Conservation (phyloP, 2,888 invertebrate species). For the Myopa testacea region DNA sequence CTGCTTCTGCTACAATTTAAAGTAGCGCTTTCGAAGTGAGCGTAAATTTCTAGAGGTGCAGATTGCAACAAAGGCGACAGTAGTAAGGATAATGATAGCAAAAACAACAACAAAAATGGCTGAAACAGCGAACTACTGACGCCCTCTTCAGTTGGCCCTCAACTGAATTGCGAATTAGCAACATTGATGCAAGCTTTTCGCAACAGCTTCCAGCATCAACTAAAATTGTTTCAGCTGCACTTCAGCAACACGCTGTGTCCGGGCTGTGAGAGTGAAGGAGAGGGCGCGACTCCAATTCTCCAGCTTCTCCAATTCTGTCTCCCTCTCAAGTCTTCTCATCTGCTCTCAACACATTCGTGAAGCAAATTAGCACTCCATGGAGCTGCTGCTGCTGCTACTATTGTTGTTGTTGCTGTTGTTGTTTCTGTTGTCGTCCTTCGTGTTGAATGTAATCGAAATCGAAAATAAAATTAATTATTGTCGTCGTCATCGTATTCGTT, state of each 20-base stretch:
- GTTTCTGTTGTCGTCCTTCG: neutral
- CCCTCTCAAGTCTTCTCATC: too few relatives aligned
- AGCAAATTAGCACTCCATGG: neutral
- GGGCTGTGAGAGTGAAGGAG: neutral
- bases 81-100: conserved; percentile 4
- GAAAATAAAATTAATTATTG: conserved; percentile 41
- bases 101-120: neutral
- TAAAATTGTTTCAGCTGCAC: neutral
- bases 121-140: neutral
- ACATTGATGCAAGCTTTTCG: conserved; percentile 7
- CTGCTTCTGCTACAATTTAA: conserved; percentile 9
- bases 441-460: conserved; percentile 25
- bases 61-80: conserved; percentile 8
- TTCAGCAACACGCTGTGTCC: neutral
- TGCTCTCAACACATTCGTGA: neutral
- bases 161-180: conserved; percentile 15
- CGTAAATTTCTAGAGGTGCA: conserved; percentile 16
- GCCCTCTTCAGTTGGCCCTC: neutral
- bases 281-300: too few relatives aligned
- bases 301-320: too few relatives aligned
- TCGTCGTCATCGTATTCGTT: conserved; percentile 18
- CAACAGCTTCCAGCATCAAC: conserved; percentile 13
- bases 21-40: conserved; percentile 20
- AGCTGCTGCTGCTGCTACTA: neutral
- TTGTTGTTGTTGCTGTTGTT: neutral